Base-by-base conservation (phyloP, 2,888 invertebrate genomes). In the Trachelus iudaicus region DNA sequence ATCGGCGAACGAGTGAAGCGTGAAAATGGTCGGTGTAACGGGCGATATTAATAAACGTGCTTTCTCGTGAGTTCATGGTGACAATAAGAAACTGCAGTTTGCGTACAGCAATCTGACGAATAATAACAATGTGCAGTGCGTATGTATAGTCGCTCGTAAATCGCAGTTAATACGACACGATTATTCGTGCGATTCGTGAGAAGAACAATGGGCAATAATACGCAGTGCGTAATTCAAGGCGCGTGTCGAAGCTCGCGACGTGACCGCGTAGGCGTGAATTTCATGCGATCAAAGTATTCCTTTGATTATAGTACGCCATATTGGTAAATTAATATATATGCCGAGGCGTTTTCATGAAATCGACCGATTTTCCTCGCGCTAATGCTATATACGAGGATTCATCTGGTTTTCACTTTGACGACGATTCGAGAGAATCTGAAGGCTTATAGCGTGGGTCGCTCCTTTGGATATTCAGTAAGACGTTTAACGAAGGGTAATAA, bases 1-100 rank as follows among this genome's bases (percentile, higher is more conserved):
- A 56, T 56, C 9, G 23, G 9, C 0, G 23, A 23, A 56, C 2
- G 56, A 56, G 56, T 23, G 23, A 56, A 56, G 23, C 23, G 56
- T 56, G 56, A 56, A 23, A 56, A 56, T 23, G 56, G 9, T 56
- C 2, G 56, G 56, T 23, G 23, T 56, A 23, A 56, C 56, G 9
- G 56, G 56, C 56, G 56, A 56, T 9, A 23, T 56, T 56, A 23
- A 56, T 56, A 56, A 56, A 56, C 23, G 56, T 56, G 56, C 56
- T 56, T 56, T 56, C 56, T 56, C 56, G 56, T 56, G 23, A 56
- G 56, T 23, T 23, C 23, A 31, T 31, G 71, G 73, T 75, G 75
- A 78, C 80, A 82, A 83, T 81, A 80, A 83, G 79, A 82, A 83
- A 79, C 73, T 73, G 79, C 81, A 81, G 80, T 81, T 80, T 79